Conservation (phyloP, 2,888 invertebrate species). For the Tinea semifulvella region DNA sequence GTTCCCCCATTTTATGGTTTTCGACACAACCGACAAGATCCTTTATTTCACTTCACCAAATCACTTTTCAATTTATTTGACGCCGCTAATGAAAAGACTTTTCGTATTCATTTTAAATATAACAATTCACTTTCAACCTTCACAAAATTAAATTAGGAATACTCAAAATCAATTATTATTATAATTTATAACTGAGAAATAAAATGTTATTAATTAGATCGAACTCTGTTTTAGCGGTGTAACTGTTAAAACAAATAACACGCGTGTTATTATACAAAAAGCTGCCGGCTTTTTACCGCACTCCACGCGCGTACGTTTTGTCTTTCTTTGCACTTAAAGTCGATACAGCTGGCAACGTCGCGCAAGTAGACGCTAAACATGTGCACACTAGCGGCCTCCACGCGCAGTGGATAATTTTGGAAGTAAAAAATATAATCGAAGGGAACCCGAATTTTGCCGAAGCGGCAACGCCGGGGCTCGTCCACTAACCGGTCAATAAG, state of each 20-base stretch:
- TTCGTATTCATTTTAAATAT: not conserved
- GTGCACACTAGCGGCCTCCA: constrained; percentile 63
- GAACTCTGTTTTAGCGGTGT: not conserved
- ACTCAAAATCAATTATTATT: not conserved
- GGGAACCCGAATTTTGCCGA: constrained; percentile 51
- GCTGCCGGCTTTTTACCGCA: constrained; percentile 59
- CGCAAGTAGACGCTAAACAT: constrained; percentile 64
- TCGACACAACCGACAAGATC: constrained; percentile 46
- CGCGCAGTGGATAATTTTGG: constrained; percentile 58
- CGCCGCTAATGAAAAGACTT: not conserved
- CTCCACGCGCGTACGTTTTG: constrained; percentile 62
- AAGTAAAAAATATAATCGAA: constrained; percentile 48
- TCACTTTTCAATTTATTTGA: not conserved
- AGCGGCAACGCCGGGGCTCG: constrained; percentile 56
- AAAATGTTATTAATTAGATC: not conserved
- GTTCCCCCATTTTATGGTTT: constrained; percentile 59
- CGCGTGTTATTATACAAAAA: constrained; percentile 28
- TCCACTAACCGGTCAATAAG: constrained; percentile 66
- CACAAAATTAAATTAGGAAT: not conserved
- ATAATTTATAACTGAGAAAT: not conserved
- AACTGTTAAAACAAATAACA: not conserved
- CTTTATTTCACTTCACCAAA: constrained; percentile 36
- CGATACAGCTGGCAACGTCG: constrained; percentile 68
- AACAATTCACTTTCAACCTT: not conserved
- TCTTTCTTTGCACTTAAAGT: constrained; percentile 47